Evolutionary conservation across 2,797 vertebrate genomes (phyloP), one percentile per base, ranked within the genome.

Genomic region (Danio kyathit): DNA sequence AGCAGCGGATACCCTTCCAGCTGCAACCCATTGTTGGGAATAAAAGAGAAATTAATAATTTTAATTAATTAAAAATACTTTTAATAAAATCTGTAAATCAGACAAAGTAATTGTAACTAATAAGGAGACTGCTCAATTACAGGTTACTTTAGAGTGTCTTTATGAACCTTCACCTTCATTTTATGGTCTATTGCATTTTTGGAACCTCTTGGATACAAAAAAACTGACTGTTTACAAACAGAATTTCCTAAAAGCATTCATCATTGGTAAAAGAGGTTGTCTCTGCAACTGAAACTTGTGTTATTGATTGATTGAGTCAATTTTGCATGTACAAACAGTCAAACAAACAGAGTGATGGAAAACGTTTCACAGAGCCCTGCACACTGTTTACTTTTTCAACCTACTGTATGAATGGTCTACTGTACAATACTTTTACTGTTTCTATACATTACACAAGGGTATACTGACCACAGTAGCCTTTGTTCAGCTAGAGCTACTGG

Each of bases 391-490:
- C 48, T 52, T 10, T 7, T 40, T 70, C 13, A 69, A 10, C 19
- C 48, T 29, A 49, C 13, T 67, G 4, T 12, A 17, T 70, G 29
- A 70, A 52, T 52, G 29, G 9, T n/a, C 41, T 65, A 44, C 67
- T 70, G 48, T 70, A 52, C 7, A 61, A 29, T 40, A 29, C 66
- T 70, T n/a, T 11, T n/a, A 17, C 9, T 52, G 21, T 70, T 52
- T 70, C 9, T 70, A 38, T 14, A 70, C 66, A 52, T 52, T 52
- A 52, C 6, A 40, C 59, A 14, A 1, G 13, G 13, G 40, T 52
- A 52, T 29, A 29, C 29, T 29, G 29, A 29, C 29, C 29, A 29
- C 29, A 29, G 29, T 29, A 29, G 29, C 29, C 29, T 29, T 29
- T 29, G 29, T 29, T 29, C 3, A 29, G 29, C 29, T 29, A 29